Percentiles rank a stretch among this genome's conserved stretches.
Evolutionary conservation across 2,888 invertebrate genomes (phyloP).

Genomic region (Hydrotaea diabolus): DNA sequence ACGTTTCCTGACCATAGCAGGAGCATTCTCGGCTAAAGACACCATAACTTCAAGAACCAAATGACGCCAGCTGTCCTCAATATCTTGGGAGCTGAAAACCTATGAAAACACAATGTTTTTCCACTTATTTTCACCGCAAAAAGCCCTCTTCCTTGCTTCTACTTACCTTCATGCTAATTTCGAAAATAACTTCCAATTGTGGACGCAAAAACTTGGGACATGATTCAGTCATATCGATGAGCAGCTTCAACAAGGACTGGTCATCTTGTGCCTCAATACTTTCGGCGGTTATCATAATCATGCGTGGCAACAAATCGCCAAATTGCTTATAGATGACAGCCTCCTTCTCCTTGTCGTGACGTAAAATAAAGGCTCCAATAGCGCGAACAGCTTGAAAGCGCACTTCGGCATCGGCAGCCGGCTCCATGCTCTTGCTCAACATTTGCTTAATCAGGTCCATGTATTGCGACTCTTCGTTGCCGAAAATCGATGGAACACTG

Average conservation of each 20-base stretch:
- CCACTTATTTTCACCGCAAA: too few species aligned
- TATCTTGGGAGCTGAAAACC: conserved; percentile 85
- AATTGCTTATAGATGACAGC: conserved; percentile 94
- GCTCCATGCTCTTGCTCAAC: conserved; percentile 91
- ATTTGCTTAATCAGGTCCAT: conserved; percentile 96
- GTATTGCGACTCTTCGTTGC: conserved; percentile 95
- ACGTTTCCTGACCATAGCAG: conserved; percentile 97
- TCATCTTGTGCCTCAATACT: conserved; percentile 92
- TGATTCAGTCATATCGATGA: conserved; percentile 96
- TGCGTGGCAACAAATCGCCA: conserved; percentile 89
- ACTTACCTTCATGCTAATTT: conserved; percentile 90
- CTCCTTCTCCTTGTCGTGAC: conserved; percentile 92
- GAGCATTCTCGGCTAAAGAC: conserved; percentile 92
- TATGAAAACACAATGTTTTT: background rate
- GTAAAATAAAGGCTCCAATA: conserved; percentile 92
- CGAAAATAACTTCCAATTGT: conserved; percentile 92
- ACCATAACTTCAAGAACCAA: conserved; percentile 94
- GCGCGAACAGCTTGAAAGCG: conserved; percentile 92
- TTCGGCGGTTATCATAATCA: conserved; percentile 88
- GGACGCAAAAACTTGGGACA: conserved; percentile 95
- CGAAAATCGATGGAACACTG: conserved; percentile 98
- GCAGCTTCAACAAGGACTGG: conserved; percentile 93
- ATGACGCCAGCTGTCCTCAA: conserved; percentile 92
- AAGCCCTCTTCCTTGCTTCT: background rate
- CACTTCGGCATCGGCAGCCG: conserved; percentile 87